phyloP scores from a whole-genome alignment of 2,888 invertebrate species.

The Microplitis manilae region DNA sequence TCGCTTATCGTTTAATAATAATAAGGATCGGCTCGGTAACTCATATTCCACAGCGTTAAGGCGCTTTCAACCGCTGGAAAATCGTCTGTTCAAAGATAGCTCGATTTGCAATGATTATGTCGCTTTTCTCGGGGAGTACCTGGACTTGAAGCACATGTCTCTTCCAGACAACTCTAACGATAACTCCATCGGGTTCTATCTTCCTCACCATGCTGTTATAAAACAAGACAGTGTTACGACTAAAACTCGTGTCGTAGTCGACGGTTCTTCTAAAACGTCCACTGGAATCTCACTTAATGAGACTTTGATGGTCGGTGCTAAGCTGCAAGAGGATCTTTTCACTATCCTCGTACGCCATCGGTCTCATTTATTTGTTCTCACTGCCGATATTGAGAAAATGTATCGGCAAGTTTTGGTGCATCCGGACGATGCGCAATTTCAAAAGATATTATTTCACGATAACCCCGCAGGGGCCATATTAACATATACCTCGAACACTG shows the following conservation, averaged over 20 bases:
- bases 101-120: conserved; percentile 31
- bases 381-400: conserved; percentile 46
- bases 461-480: neutral
- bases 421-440: conserved; percentile 38
- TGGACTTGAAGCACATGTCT: conserved; percentile 40
- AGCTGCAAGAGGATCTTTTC: conserved; percentile 54
- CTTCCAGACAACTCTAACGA: neutral
- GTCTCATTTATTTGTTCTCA: conserved; percentile 37
- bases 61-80: conserved; percentile 37
- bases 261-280: conserved; percentile 47
- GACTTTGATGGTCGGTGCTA: conserved; percentile 52
- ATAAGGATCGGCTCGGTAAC: conserved; percentile 35
- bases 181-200: conserved; percentile 25
- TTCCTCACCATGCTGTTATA: conserved; percentile 51
- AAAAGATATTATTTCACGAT: conserved; percentile 39
- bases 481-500: conserved; percentile 33
- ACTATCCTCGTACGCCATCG: conserved; percentile 45
- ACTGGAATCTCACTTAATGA: conserved; percentile 54
- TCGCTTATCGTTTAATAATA: conserved; percentile 18
- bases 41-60: conserved; percentile 41
- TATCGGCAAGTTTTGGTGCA: conserved; percentile 41
- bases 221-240: conserved; percentile 49
- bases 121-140: conserved; percentile 41
- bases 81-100: conserved; percentile 27
- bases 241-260: conserved; percentile 49